phyloP scores from a whole-genome alignment of 2,797 vertebrate species.

The Halcyon chelicuti region DNA sequence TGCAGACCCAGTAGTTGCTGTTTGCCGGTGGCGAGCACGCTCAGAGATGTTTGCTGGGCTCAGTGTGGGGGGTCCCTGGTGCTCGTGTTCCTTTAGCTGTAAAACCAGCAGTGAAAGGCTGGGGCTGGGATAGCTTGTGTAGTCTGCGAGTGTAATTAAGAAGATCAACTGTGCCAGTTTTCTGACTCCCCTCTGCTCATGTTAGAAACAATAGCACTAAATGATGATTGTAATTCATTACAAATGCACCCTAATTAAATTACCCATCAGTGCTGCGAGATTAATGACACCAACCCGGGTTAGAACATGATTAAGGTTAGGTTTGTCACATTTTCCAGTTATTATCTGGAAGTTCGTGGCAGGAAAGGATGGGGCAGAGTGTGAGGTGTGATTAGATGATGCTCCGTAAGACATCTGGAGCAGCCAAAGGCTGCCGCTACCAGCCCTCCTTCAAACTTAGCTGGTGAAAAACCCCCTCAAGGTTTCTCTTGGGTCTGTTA shows the following conservation, averaged over 20 bases:
- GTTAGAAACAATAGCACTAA: conserved; percentile 65
- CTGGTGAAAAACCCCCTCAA: not conserved
- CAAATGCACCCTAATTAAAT: conserved; percentile 79
- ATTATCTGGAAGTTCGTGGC: not conserved
- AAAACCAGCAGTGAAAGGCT: not conserved
- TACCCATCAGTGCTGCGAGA: conserved; percentile 73
- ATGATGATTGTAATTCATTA: conserved; percentile 80
- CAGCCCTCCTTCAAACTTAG: not conserved
- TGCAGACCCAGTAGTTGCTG: not conserved
- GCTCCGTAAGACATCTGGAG: not conserved
- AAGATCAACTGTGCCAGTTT: conserved; percentile 32
- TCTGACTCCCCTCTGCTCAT: conserved; percentile 40
- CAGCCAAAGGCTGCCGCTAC: not conserved
- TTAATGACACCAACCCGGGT: conserved; percentile 72
- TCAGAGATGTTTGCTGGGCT: not conserved
- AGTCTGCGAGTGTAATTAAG: conserved; percentile 19
- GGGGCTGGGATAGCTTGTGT: not conserved
- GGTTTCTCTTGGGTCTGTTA: not conserved
- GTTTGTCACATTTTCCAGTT: conserved; percentile 53
- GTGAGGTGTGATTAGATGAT: not conserved
- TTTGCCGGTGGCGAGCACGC: not conserved
- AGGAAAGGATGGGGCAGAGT: not conserved
- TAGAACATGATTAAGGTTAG: conserved; percentile 65
- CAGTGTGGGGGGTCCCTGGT: fast-evolving
- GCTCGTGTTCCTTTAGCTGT: not conserved